Base-by-base conservation (phyloP, 2,888 invertebrate genomes). In the Eumacrocentrus americanus region DNA sequence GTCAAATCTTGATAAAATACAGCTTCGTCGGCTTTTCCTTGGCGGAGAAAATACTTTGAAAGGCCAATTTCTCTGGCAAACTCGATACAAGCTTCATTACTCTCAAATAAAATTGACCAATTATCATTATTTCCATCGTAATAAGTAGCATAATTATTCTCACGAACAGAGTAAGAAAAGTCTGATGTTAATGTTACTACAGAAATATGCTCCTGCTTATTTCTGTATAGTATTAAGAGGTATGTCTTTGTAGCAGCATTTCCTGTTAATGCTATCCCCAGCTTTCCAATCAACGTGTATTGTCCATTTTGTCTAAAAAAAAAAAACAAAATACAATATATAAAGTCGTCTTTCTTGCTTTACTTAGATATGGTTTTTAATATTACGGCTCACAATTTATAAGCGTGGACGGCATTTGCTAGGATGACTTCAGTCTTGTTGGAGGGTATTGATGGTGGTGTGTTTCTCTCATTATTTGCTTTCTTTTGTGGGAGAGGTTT, bases 71-170 rank as follows among this genome's bases (percentile, higher is more conserved):
- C 75, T 58, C 70, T 72, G 1, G 78, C 72, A 64, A 82, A 76
- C 56, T 79, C 75, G 4, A 73, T 63, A 14, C 74, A 73, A 23
- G 74, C 69, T n/a, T 72, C 70, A 7, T 67, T 62, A 22, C 63
- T 72, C 3, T 80, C 81, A 72, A 87, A 86, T 68, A 83, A 78
- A 47, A 87, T 70, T 9, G 86, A 85, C 87, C 86, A 87, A 68
- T 83, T 84, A 55, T 82, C 80, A 34, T 82, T 75, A 20, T 76
- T 75, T 40, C 82, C 82, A 73, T 87, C 86, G 68, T 85, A 84
- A 72, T 77, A 78, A 59, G 72, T 71, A 1, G 72, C 71, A 48
- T 78, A 78, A 68, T 76, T 77, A 20, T 77, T 73, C 9, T 69
- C 66, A 37, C 73, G 72, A 40, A 79, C 69, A 5, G 68, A 69